These are phyloP conservation scores for Bombycilla garrulus DNA, from an alignment of 2,113 vertebrate genomes.

Conservation along the genomic window DNA sequence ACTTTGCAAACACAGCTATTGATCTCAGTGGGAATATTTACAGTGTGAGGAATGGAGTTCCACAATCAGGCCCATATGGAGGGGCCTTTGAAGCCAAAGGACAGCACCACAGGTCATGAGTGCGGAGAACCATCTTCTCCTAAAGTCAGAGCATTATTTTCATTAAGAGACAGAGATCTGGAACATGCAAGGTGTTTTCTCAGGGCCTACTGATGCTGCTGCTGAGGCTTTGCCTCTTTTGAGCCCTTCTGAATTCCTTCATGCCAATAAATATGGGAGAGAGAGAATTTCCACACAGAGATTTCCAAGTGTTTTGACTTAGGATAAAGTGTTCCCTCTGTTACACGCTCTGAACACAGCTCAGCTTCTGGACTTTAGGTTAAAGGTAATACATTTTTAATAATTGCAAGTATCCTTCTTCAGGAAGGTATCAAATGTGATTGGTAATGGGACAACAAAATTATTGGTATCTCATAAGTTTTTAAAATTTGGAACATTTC, in stretches of 20 bases:
- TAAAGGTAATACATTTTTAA: neutral
- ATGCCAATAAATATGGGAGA: neutral
- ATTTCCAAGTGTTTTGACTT: neutral
- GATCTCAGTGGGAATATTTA: neutral
- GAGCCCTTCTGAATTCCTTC: neutral
- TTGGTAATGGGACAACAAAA: neutral
- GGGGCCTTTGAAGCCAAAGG: neutral
- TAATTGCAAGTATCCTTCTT: neutral
- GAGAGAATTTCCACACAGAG: fast-evolving
- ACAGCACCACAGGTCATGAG: neutral
- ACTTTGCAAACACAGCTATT: neutral
- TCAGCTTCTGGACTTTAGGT: neutral
- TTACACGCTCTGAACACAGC: neutral
- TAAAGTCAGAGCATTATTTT: neutral
- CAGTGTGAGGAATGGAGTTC: neutral
- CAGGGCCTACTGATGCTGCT: neutral
- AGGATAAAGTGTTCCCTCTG: neutral
- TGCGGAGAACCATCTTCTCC: neutral
- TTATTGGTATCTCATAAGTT: neutral
- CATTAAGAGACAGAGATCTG: neutral
- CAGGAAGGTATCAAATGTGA: neutral
- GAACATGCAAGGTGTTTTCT: neutral
- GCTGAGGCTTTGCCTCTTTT: fast-evolving
- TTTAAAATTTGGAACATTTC: neutral
- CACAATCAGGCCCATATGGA: neutral